These are phyloP conservation scores for Kryptolebias marmoratus DNA, from an alignment of 2,113 vertebrate genomes.

Conservation along the genomic window DNA sequence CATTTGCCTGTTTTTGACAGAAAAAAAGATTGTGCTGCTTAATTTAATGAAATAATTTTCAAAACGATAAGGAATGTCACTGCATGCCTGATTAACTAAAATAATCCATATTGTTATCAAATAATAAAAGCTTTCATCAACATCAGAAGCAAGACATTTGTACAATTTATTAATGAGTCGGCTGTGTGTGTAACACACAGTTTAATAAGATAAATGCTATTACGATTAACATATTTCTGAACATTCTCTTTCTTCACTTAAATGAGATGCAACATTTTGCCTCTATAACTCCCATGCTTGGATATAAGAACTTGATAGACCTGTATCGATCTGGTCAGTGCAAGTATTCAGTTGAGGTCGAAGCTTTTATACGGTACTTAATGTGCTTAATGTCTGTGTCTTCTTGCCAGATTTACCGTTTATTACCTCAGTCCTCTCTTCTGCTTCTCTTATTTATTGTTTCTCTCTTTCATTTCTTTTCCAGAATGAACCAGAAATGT, in stretches of 20 bases:
- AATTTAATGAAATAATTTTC: background rate
- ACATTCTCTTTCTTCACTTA: constrained; percentile 9
- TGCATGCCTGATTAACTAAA: background rate
- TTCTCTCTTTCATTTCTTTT: constrained; percentile 23
- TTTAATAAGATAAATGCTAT: constrained; percentile 5
- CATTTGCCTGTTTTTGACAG: too few species aligned
- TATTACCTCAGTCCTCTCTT: constrained; percentile 13
- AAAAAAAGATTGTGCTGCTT: background rate
- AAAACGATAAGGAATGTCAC: too few species aligned
- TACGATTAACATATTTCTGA: background rate
- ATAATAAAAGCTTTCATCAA: constrained; percentile 3
- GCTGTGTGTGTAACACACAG: constrained; percentile 2
- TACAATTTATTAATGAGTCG: background rate
- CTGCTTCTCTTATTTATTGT: constrained; percentile 39
- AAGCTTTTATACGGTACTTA: constrained; percentile 58
- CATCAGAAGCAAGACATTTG: background rate
- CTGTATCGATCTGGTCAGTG: constrained; percentile 67
- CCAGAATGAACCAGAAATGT: constrained; percentile 43
- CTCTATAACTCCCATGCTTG: constrained; percentile 20
- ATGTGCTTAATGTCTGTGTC: constrained; percentile 56
- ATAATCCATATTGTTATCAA: background rate
- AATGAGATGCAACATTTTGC: constrained; percentile 41
- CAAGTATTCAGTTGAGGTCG: constrained; percentile 40
- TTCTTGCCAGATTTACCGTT: constrained; percentile 33
- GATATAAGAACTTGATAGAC: constrained; percentile 64